Evolutionary conservation across 1,140 invertebrate species (phyloP), one percentile per base, ranked within the genome.

Genomic region (Drosophila punjabiensis): DNA sequence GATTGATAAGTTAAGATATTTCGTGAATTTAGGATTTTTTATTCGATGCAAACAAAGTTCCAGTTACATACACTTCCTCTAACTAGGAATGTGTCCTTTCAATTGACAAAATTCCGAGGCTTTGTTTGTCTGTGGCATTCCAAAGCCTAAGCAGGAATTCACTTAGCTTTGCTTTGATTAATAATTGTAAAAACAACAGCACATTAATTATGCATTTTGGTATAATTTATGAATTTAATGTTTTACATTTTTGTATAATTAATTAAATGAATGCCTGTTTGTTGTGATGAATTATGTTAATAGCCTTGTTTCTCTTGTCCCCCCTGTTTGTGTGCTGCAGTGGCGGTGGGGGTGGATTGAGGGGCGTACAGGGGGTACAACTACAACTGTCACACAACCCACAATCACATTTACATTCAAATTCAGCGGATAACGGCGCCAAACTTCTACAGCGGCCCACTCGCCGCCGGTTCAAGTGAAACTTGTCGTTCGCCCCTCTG

Each of bases 181-280:
- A 73, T 65, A 76, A 37, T 39, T 33, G 63, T 43, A 45, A 43
- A 33, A 59, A 39, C 28, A 77, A 41, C 56, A 28, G 39, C 30
- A 58, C 37, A 81, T 81, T 77, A 78, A 82, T 78, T 78, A 82
- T 82, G 35, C 53, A 73, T 73, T 52, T 74, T 41, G 41, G 61
- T 70, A 33, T 43, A 74, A 81, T 64, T 65, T 73, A 74, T 74
- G 20, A 74, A 61, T 43, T 52, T 61, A 74, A 74, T 74, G 68
- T 43, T 74, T 61, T 37, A 73, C 68, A 73, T 74, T 71, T 74
- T 85, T 77, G 71, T 77, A 73, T 56, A 70, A 80, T 76, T 84
- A 69, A 83, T 76, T 48, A 59, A 84, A 85, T 55, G 52, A 84
- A 62, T 62, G 73, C 47, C 39, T 82, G 50, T 73, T 77, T 41